These are phyloP conservation scores for Monomorium pharaonis DNA, from an alignment of 1,140 invertebrate genomes.

Conservation along the genomic window DNA sequence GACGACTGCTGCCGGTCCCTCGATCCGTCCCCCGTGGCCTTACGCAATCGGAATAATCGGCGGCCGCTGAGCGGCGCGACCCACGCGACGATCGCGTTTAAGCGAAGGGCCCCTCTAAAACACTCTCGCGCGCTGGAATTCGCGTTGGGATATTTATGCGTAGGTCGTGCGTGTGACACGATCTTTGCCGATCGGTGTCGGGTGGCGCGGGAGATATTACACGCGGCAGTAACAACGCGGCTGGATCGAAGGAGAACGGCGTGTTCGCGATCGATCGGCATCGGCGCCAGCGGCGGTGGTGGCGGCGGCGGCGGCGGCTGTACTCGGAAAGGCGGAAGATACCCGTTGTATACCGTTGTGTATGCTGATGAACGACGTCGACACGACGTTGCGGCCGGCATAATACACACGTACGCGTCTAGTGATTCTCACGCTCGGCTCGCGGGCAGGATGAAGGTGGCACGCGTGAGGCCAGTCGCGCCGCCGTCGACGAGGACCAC, in stretches of 20 bases:
- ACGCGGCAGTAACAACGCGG: background rate
- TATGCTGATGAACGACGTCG: constrained; percentile 26
- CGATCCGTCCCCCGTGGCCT: constrained; percentile 35
- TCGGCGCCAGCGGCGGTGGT: background rate
- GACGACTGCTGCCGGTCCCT: constrained; percentile 59
- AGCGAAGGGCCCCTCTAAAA: background rate
- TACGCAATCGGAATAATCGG: constrained; percentile 67
- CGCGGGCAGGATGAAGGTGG: constrained; percentile 41
- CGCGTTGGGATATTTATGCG: too few species aligned
- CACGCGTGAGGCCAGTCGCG: background rate
- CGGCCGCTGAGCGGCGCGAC: constrained; percentile 60
- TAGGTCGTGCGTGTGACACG: background rate
- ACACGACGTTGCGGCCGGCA: background rate
- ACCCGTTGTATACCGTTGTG: background rate
- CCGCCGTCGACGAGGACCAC: background rate
- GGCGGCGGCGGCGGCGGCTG: background rate
- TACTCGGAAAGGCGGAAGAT: background rate
- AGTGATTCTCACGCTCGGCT: constrained; percentile 6
- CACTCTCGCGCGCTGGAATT: background rate
- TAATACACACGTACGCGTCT: background rate
- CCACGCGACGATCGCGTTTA: background rate
- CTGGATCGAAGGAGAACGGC: background rate
- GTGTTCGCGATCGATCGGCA: constrained; percentile 24
- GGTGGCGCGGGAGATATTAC: background rate
- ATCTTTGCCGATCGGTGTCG: background rate